Percentiles rank a stretch among this genome's conserved stretches.
Evolutionary conservation across 2,888 invertebrate species (phyloP).

Genomic region (Plebejus anna): DNA sequence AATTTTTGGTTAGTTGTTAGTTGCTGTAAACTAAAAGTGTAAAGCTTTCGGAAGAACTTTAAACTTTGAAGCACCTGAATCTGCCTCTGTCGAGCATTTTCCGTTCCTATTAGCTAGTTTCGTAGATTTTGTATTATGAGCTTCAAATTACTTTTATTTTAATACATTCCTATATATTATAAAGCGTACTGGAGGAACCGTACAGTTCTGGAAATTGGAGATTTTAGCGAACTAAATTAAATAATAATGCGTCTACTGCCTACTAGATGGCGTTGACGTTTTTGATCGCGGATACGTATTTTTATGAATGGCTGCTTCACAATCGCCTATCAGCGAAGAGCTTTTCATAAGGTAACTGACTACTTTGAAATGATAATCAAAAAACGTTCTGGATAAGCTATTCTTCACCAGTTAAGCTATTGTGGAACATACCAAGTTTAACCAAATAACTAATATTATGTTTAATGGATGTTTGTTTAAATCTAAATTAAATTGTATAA

Average conservation of each 20-base stretch:
- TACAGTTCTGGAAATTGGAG: neutral
- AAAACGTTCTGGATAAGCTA: too few species aligned
- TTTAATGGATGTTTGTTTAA: neutral
- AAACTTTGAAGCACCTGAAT: neutral
- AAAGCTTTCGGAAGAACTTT: neutral
- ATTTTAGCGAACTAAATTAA: neutral
- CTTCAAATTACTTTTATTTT: neutral
- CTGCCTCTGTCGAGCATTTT: neutral
- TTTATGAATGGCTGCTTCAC: neutral
- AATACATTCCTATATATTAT: conserved; percentile 10
- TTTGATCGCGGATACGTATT: neutral
- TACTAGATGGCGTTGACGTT: neutral
- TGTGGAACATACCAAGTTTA: neutral
- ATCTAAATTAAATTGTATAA: neutral
- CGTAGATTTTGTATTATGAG: neutral
- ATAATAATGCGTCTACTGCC: neutral
- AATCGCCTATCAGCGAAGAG: neutral
- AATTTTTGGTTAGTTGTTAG: neutral
- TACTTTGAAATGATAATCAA: too few species aligned
- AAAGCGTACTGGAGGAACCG: neutral
- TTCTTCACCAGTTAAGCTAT: neutral
- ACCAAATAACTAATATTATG: too few species aligned
- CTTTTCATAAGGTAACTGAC: neutral
- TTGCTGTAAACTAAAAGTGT: neutral
- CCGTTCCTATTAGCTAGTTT: conserved; percentile 24